Base-by-base conservation (phyloP, 2,888 invertebrate species). In the Hirtodrosophila histrioides region DNA sequence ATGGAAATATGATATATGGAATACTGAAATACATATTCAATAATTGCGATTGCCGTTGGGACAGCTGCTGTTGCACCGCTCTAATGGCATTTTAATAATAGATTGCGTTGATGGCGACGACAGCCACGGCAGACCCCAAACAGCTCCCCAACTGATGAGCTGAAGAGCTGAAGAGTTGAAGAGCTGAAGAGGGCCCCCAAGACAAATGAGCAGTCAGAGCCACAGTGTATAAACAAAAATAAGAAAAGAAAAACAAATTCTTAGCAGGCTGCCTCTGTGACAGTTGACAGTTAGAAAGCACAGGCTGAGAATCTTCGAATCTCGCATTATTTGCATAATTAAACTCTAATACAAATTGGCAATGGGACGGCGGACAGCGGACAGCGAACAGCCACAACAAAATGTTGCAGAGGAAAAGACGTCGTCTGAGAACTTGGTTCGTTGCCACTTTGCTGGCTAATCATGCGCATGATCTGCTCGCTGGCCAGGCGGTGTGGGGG, bases 21-120 rank as follows among this genome's bases (percentile, higher is more conserved):
- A 49, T 51, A 31, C 29, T 44, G 49, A 64, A 58, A 78, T 23
- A 43, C 29, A 43, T 70, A 74, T 75, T 81, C 75, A 78, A 82
- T 84, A 86, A 86, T 86, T 86, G 86, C 78, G 73, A 70, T 78
- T 86, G 78, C 86, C 81, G 86, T 75, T 81, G 86, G 83, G 84
- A 58, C 76, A 60, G 58, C 9, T 33, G 73, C 46, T 68, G 54
- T 36, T 79, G 78, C 78, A 80, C 63, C 73, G 71, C 85, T 86
- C 85, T 86, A 83, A 83, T 83, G 81, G 67, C 56, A 76, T 86
- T 83, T 83, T 83, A 83, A 83, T 83, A 83, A 83, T 84, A 86
- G 78, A 81, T 83, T 86, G 74, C 78, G 80, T 17, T 75, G 71
- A 71, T 75, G 67, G 74, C 76, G 76, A 75, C 63, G 74, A 74